Evolutionary conservation across 2,888 invertebrate genomes (phyloP).

Genomic region (Eilema griseolum): DNA sequence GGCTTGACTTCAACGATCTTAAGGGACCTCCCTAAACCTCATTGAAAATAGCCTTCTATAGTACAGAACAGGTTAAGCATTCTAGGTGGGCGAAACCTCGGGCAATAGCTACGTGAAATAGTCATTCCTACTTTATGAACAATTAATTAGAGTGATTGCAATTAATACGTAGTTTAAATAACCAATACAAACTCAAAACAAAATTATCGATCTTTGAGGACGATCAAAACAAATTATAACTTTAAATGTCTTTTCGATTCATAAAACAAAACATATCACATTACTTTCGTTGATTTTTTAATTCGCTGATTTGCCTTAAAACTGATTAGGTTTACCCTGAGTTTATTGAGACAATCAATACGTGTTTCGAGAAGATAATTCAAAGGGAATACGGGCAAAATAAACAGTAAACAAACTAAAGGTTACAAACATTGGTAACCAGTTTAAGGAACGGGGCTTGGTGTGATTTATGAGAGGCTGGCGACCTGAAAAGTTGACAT

Average conservation of each 20-base stretch:
- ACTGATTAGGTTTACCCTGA: conserved; percentile 52
- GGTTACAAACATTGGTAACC: conserved; percentile 68
- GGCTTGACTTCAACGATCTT: too few relatives aligned
- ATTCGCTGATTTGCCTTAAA: conserved; percentile 24
- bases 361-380: conserved; percentile 56
- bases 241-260: conserved; percentile 22
- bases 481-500: conserved; percentile 4
- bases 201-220: conserved; percentile 11
- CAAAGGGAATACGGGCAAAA: conserved; percentile 66
- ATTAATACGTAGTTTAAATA: too few relatives aligned
- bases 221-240: conserved; percentile 11
- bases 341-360: conserved; percentile 48
- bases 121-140: too few relatives aligned
- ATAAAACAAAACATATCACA: conserved; percentile 25
- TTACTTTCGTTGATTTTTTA: conserved; percentile 2
- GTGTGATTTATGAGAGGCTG: conserved; percentile 47
- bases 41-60: too few relatives aligned
- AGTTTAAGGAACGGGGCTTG: conserved; percentile 57
- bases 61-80: too few relatives aligned
- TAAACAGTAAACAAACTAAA: conserved; percentile 77
- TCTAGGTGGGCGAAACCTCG: too few relatives aligned
- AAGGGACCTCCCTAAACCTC: too few relatives aligned
- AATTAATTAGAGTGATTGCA: too few relatives aligned
- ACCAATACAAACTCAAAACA: background rate
- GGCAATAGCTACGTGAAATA: too few relatives aligned